phyloP scores from a whole-genome alignment of 2,113 vertebrate genomes.

The Shinisaurus crocodilurus region DNA sequence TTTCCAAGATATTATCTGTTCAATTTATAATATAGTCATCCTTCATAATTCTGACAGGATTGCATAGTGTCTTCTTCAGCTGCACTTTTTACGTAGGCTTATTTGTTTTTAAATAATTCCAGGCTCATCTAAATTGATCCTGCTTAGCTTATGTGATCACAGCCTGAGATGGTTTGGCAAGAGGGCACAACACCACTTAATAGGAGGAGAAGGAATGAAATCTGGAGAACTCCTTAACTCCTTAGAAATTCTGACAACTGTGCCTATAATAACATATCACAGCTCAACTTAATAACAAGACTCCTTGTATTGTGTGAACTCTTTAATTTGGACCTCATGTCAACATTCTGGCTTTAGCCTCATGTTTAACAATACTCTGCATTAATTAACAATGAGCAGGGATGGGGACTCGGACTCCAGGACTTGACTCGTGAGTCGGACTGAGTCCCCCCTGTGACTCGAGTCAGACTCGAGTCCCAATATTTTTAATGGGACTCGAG shows the following conservation, averaged over 20 bases:
- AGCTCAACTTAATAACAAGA: background rate
- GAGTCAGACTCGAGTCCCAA: too few relatives aligned
- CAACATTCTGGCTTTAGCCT: slow-evolving; percentile 11
- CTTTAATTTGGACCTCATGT: slow-evolving; percentile 19
- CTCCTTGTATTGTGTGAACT: background rate
- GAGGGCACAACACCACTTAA: background rate
- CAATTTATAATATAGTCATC: background rate
- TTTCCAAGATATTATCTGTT: background rate
- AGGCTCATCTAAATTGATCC: background rate
- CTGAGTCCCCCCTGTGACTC: too few relatives aligned
- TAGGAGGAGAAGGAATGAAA: background rate
- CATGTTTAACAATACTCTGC: background rate
- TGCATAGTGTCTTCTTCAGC: rapidly evolving
- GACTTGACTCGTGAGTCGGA: too few relatives aligned
- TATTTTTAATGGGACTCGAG: too few relatives aligned
- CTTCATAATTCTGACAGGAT: background rate
- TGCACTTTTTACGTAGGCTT: background rate
- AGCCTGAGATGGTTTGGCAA: background rate
- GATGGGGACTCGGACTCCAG: too few relatives aligned
- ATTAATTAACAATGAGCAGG: slow-evolving; percentile 18
- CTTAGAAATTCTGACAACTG: slow-evolving; percentile 10
- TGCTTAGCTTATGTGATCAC: background rate
- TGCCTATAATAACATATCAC: background rate
- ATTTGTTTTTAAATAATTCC: slow-evolving; percentile 41
- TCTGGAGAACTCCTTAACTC: background rate